These are phyloP conservation scores for Tragulus kanchil DNA, from an alignment of 2,113 vertebrate genomes.

Conservation along the genomic window DNA sequence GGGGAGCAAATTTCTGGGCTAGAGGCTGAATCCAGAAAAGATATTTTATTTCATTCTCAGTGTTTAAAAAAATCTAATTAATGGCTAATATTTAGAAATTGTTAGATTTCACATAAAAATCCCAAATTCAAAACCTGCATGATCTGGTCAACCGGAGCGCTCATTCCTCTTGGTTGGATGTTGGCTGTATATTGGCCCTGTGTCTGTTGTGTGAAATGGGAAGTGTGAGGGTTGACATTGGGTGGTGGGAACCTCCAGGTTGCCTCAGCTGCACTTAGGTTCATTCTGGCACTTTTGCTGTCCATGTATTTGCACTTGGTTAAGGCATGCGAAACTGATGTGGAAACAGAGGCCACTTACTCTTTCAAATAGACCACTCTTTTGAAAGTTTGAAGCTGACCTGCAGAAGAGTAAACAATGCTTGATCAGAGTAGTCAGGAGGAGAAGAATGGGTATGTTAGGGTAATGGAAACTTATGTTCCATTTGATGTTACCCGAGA, in stretches of 20 bases:
- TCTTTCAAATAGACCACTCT: background rate
- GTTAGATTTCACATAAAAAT: background rate
- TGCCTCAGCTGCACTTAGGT: background rate
- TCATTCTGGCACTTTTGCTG: background rate
- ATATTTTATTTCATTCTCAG: background rate
- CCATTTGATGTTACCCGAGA: background rate
- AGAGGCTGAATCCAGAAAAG: background rate
- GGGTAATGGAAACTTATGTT: background rate
- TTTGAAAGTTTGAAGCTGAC: background rate
- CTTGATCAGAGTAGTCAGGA: too few species aligned
- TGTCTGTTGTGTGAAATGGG: accelerated
- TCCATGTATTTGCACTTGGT: background rate
- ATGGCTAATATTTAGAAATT: background rate
- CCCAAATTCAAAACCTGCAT: background rate
- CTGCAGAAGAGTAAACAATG: background rate
- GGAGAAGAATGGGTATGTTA: background rate
- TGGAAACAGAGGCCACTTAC: background rate
- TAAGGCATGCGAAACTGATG: background rate
- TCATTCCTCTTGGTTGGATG: background rate
- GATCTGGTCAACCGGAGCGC: background rate
- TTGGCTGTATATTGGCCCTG: background rate
- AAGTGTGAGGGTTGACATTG: too few species aligned
- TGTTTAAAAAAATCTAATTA: background rate
- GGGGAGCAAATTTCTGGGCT: background rate
- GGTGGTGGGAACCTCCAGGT: background rate